Percentiles rank a stretch among this genome's conserved stretches.
phyloP scores from a whole-genome alignment of 2,113 vertebrate species.

The Machaerirhynchus nigripectus region DNA sequence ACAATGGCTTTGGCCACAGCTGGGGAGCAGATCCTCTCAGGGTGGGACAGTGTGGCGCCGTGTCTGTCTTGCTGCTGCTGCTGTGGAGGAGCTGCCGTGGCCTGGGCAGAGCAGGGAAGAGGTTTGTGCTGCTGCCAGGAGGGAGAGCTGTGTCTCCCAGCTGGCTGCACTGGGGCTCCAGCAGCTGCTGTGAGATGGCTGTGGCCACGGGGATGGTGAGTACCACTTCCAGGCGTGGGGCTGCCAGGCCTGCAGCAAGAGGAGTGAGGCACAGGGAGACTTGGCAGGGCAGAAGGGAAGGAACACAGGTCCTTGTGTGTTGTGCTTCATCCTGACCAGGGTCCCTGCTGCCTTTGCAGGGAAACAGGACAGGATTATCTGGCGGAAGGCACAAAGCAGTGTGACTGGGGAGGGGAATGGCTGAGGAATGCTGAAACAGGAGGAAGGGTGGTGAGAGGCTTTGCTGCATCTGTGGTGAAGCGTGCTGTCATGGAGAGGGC shows the following conservation, averaged over 20 bases:
- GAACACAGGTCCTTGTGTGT: rapidly evolving
- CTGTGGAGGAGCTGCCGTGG: neutral
- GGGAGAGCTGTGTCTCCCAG: neutral
- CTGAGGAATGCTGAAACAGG: neutral
- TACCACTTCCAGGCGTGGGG: rapidly evolving
- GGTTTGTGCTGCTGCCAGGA: neutral
- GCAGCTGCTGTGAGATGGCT: neutral
- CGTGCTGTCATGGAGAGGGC: neutral
- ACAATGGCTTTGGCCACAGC: neutral
- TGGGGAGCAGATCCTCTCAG: neutral
- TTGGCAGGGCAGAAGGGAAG: neutral
- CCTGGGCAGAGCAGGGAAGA: neutral
- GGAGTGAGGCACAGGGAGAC: neutral
- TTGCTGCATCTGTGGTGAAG: neutral
- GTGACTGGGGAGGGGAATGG: neutral
- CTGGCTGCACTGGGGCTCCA: neutral
- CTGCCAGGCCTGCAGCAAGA: neutral
- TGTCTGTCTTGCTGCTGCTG: neutral
- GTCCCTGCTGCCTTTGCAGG: neutral
- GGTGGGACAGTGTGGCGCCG: rapidly evolving
- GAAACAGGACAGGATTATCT: neutral
- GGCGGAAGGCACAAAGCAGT: neutral
- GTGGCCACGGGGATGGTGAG: neutral
- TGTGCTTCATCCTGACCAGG: neutral
- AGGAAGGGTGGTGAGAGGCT: neutral